Base-by-base conservation (phyloP, 2,113 vertebrate species). In the Psittacara wagleri region DNA sequence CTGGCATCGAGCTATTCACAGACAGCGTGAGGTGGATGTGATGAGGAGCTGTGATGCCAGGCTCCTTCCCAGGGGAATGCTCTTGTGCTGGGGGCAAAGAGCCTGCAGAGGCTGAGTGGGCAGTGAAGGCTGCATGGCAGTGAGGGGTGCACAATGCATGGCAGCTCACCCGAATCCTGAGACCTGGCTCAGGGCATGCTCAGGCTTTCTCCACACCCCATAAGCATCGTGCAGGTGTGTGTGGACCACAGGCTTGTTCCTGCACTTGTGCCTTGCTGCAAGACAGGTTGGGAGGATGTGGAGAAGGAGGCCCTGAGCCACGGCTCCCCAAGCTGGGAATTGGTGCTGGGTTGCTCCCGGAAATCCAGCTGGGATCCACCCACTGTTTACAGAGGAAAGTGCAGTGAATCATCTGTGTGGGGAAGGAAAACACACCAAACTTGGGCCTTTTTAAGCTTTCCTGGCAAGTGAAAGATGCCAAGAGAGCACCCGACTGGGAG, bases 281-380 rank as follows among this genome's bases (percentile, higher is more conserved):
- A 61, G 49, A 81, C 18, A 51, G 51, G 23, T 8, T 25, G 22
- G 11, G 48, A 75, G n/a, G 70, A 22, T 0, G 5, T 15, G 66
- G 20, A 82, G 61, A 46, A 86, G 46, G 23, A 83, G 61, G 35
- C 0, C 2, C 0, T 3, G 59, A 78, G 80, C 35, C 6, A 2
- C 3, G 1, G 37, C n/a, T 81, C 46, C 64, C 48, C 16, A 27
- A 29, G 48, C 54, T 25, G 1, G 76, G 83, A 96, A 83, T 49
- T 1, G 4, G 24, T 1, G 49, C n/a, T 0, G 4, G 6, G 59
- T 4, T 0, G 1, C 49, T 94, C 80, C 83, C 61, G 94, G 92
- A 97, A 95, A 97, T 94, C 83, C 94, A 91, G 20, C 66, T 6
- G 74, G 89, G 86, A 92, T 64, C 94, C 95, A 95, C 95, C 94